A percentile compares a stretch with the other conserved stretches of the same genome.
phyloP scores from a whole-genome alignment of 1,140 invertebrate species.

The Apis cerana region DNA sequence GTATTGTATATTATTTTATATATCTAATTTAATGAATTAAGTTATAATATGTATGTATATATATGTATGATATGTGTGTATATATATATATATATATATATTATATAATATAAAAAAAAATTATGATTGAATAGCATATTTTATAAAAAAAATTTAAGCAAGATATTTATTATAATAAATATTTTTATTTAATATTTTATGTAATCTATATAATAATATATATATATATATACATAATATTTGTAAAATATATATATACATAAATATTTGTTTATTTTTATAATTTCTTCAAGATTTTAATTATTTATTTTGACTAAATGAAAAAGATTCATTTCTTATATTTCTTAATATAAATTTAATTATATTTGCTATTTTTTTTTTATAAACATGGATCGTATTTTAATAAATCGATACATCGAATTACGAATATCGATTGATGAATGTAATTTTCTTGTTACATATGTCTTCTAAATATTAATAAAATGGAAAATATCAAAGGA shows the following conservation, averaged over 20 bases:
- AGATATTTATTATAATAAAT: too few species aligned
- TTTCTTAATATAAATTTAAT: neutral
- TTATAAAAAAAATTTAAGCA: too few species aligned
- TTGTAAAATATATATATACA: neutral
- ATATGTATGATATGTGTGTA: too few species aligned
- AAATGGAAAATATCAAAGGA: conserved; percentile 28
- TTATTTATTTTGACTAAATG: neutral
- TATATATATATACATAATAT: too few species aligned
- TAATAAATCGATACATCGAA: conserved; percentile 35
- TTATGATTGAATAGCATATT: too few species aligned
- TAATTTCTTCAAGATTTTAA: neutral
- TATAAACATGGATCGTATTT: conserved; percentile 24
- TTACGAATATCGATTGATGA: conserved; percentile 12
- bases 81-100: too few species aligned
- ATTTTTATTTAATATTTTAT: neutral
- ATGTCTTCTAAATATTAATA: conserved; percentile 33
- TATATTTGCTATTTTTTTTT: neutral
- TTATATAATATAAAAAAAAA: too few species aligned
- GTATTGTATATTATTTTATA: too few species aligned
- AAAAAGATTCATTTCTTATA: neutral
- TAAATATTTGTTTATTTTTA: neutral
- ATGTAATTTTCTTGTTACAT: neutral
- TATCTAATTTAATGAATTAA: too few species aligned
- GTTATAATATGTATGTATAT: too few species aligned
- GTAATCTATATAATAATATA: too few species aligned